These are phyloP conservation scores for Caenorhabditis imperialis DNA, from an alignment of 2,888 invertebrate species.

Conservation along the genomic window DNA sequence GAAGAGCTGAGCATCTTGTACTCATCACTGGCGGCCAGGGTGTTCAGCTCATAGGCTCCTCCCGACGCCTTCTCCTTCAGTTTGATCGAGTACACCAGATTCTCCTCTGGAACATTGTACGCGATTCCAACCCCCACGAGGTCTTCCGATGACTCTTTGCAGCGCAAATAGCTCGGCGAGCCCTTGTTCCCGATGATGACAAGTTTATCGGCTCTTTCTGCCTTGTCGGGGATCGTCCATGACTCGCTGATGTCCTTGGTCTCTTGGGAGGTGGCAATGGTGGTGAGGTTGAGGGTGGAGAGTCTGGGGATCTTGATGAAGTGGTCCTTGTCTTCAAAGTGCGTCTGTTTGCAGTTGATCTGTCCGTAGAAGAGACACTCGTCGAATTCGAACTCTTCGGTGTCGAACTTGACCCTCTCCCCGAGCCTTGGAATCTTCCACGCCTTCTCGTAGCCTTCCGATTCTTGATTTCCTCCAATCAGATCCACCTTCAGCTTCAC, in stretches of 20 bases:
- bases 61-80: constrained; percentile 62
- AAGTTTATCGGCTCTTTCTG: constrained; percentile 30
- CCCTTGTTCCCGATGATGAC: constrained; percentile 61
- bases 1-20: constrained; percentile 46
- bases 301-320: constrained; percentile 50
- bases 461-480: constrained; percentile 52
- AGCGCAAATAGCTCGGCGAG: constrained; percentile 34
- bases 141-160: constrained; percentile 65
- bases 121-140: constrained; percentile 61
- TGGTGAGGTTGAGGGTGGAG: constrained; percentile 34
- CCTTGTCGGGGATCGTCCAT: constrained; percentile 53
- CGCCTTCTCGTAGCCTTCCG: constrained; percentile 14
- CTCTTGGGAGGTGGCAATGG: constrained; percentile 50
- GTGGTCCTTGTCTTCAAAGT: constrained; percentile 59
- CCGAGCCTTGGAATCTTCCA: constrained; percentile 59
- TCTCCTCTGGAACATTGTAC: constrained; percentile 60
- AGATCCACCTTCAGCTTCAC: constrained; percentile 67
- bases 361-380: constrained; percentile 70
- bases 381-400: constrained; percentile 73
- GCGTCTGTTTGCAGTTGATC: constrained; percentile 57
- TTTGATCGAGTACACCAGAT: constrained; percentile 23
- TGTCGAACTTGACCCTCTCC: constrained; percentile 51
- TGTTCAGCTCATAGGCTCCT: constrained; percentile 65
- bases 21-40: constrained; percentile 64
- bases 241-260: constrained; percentile 20